A percentile compares a stretch with the other conserved stretches of the same genome.
phyloP scores from a whole-genome alignment of 1,140 invertebrate genomes.

The Drosophila busckii region DNA sequence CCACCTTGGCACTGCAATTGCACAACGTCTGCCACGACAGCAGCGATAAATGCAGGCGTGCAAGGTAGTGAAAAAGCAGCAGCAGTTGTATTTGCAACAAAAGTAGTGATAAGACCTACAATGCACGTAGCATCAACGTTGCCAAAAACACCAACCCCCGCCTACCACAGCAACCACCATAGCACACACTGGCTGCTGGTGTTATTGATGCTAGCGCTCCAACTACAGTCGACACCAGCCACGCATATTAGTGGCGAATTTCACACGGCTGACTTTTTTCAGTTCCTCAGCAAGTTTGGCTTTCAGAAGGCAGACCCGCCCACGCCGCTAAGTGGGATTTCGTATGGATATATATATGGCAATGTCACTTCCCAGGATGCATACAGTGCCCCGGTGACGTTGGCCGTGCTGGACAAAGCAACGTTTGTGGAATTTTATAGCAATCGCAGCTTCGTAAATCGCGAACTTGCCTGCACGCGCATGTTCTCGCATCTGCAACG shows the following conservation, averaged over 20 bases:
- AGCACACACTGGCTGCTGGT: slow-evolving; percentile 23
- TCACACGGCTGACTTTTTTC: slow-evolving; percentile 88
- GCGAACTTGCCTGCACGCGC: slow-evolving; percentile 84
- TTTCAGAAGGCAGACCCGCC: slow-evolving; percentile 95
- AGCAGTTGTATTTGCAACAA: slow-evolving; percentile 1
- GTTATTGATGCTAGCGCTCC: slow-evolving; percentile 18
- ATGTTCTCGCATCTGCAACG: slow-evolving; percentile 93
- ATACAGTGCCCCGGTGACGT: slow-evolving; percentile 85
- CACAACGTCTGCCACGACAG: slow-evolving; percentile 79
- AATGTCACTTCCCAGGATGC: slow-evolving; percentile 89
- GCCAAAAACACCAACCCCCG: slow-evolving; percentile 2
- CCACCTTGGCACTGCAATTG: slow-evolving; percentile 56
- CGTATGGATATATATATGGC: slow-evolving; percentile 96
- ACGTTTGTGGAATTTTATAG: slow-evolving; percentile 94
- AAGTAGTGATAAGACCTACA: slow-evolving; percentile 48
- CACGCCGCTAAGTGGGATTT: slow-evolving; percentile 85
- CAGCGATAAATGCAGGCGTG: slow-evolving; percentile 1
- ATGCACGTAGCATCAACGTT: slow-evolving; percentile 24
- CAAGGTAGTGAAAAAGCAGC: neutral
- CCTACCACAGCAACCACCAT: slow-evolving; percentile 14
- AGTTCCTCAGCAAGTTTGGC: slow-evolving; percentile 96
- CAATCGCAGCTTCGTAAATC: slow-evolving; percentile 80
- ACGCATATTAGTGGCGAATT: slow-evolving; percentile 81
- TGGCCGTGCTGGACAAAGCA: slow-evolving; percentile 91
- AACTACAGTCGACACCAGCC: slow-evolving; percentile 10